Percentiles rank a stretch among this genome's conserved stretches.
Evolutionary conservation across 1,140 invertebrate species (phyloP).

Genomic region (Papilio xuthus): DNA sequence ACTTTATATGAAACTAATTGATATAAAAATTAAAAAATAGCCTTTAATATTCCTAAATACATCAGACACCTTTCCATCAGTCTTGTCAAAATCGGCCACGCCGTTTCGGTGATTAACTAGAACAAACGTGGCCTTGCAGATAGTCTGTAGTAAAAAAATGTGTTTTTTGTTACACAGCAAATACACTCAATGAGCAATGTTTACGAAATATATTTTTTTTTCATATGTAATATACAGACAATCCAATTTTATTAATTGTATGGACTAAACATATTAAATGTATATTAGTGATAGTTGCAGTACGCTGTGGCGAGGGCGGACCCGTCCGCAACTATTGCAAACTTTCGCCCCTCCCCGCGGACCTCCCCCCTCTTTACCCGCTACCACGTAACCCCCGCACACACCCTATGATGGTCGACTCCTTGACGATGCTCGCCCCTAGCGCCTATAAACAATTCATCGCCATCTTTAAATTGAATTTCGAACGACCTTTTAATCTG

Average conservation of each 20-base stretch:
- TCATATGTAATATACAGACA: too few species aligned
- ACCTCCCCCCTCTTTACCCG: constrained; percentile 27
- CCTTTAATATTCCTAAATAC: too few species aligned
- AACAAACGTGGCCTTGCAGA: too few species aligned
- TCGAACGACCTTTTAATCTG: constrained; percentile 22
- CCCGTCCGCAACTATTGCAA: constrained; percentile 51
- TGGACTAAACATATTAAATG: not conserved
- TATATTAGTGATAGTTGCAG: not conserved
- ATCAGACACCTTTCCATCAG: too few species aligned
- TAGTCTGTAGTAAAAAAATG: too few species aligned
- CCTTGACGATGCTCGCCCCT: constrained; percentile 36
- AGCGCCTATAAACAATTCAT: constrained; percentile 31
- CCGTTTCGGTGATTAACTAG: too few species aligned
- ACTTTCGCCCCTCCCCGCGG: constrained; percentile 43
- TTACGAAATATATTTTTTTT: too few species aligned
- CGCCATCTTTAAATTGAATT: constrained; percentile 38
- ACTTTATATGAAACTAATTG: too few species aligned
- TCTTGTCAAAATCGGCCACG: too few species aligned
- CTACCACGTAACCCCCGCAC: not conserved
- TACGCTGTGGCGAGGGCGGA: constrained; percentile 45
- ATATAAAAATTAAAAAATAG: too few species aligned
- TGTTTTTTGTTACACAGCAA: too few species aligned
- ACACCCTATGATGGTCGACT: constrained; percentile 31
- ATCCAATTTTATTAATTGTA: not conserved
- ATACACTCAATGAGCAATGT: too few species aligned